Evolutionary conservation across 2,797 vertebrate genomes (phyloP), one percentile per base, ranked within the genome.

Genomic region (Helicolenus hilgendorfi): DNA sequence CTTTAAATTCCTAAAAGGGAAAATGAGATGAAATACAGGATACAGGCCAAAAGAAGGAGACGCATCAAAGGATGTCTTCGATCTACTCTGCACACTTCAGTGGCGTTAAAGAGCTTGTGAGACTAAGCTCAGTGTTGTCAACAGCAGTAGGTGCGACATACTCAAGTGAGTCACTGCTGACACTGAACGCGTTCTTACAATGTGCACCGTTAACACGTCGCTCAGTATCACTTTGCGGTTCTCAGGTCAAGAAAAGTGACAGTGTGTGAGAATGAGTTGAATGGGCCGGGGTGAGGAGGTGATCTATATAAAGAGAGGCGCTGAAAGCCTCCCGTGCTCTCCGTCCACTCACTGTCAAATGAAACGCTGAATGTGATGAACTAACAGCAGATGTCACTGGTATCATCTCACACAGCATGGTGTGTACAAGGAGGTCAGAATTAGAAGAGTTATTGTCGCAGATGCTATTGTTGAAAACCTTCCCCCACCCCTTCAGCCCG

Each of bases 121-220:
- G 71, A 81, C 86, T 81, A 85, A 89, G 85, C 89, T 79, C 20
- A 63, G n/a, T 10, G 31, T 78, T 87, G 90, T 95, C 88, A 91
- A 82, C 84, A 86, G 82, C 77, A 90, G 79, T 11, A 79, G 87
- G 92, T 69, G 86, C 3, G 20, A 93, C 83, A 95, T 91, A 56
- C 84, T 85, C 20, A 89, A 86, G 88, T 84, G 72, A 22, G 60
- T 80, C 83, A 22, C 26, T 26, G 81, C 27, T 33, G 81, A 86
- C 83, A 77, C 73, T 11, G 80, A 84, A 89, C 83, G 60, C 41
- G 27, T 91, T 89, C 91, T 96, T 94, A 92, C 92, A 93, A 94
- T 87, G 91, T 82, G 85, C 76, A 22, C 67, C 79, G 92, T 96
- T 96, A 96, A 88, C 92, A 91, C 70, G 79, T 90, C 79, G 11